Conservation (phyloP, 2,113 vertebrate species). For the Menura novaehollandiae region DNA sequence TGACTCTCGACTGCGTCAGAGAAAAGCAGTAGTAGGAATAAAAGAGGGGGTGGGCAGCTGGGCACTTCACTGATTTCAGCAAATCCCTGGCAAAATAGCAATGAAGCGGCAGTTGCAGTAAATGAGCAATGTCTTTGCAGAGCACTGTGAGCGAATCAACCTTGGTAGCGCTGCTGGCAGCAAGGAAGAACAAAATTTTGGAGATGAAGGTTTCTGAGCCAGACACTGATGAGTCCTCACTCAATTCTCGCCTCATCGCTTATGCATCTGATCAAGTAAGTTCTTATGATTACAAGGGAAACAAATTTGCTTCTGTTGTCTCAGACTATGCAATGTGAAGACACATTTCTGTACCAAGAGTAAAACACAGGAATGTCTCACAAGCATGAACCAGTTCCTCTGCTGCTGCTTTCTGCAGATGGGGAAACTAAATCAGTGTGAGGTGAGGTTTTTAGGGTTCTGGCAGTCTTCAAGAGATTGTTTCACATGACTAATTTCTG, state of each 20-base stretch:
- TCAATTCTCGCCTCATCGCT: slow-evolving; percentile 87
- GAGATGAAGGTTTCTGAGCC: slow-evolving; percentile 79
- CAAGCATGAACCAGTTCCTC: background rate
- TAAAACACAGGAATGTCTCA: background rate
- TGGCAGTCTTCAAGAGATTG: background rate
- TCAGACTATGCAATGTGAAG: background rate
- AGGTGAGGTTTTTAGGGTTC: background rate
- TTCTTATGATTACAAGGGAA: background rate
- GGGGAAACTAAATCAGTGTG: background rate
- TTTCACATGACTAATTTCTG: background rate
- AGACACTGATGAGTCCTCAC: slow-evolving; percentile 77
- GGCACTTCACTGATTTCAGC: background rate
- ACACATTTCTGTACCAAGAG: background rate
- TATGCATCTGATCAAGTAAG: slow-evolving; percentile 92
- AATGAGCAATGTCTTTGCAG: slow-evolving; percentile 63
- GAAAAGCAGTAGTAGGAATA: background rate
- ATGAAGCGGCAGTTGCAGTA: background rate
- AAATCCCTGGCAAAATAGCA: background rate
- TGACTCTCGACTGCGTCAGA: background rate
- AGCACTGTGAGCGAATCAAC: slow-evolving; percentile 94
- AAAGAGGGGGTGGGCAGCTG: background rate
- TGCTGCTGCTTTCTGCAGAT: background rate
- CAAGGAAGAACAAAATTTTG: slow-evolving; percentile 88
- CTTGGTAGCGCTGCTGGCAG: slow-evolving; percentile 86
- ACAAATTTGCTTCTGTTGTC: background rate